Percentiles rank a stretch among this genome's conserved stretches.
These are phyloP conservation scores for Aptenodytes patagonicus DNA, from an alignment of 2,113 vertebrate genomes.

Conservation along the genomic window DNA sequence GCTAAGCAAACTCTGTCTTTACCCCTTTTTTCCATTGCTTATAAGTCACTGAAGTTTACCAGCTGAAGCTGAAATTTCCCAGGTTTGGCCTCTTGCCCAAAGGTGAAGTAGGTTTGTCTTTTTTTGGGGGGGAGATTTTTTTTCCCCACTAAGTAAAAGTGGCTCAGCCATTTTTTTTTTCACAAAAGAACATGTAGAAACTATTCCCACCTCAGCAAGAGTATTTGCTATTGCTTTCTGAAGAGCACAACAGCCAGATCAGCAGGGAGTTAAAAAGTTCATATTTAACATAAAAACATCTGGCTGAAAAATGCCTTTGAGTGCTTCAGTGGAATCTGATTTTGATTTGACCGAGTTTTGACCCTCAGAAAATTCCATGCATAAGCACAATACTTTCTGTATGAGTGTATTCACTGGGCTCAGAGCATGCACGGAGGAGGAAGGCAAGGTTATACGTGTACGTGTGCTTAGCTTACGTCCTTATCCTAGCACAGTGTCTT, in stretches of 20 bases:
- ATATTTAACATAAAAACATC: conserved; percentile 21
- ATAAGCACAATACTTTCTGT: background rate
- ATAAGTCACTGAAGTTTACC: background rate
- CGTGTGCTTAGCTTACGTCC: background rate
- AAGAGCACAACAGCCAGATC: background rate
- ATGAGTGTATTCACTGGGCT: background rate
- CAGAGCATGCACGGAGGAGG: background rate
- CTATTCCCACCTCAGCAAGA: background rate
- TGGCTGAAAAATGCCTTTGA: conserved; percentile 38
- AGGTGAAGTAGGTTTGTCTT: background rate
- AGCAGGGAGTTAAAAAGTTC: conserved; percentile 24
- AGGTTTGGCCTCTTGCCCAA: background rate
- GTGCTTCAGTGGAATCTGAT: conserved; percentile 16
- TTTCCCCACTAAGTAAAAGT: background rate
- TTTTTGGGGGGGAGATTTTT: background rate
- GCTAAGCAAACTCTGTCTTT: background rate
- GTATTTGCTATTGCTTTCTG: background rate
- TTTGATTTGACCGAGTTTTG: conserved; percentile 39
- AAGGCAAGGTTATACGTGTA: background rate
- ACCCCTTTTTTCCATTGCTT: background rate
- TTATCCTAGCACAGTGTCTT: background rate
- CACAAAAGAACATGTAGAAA: background rate
- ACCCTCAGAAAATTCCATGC: background rate
- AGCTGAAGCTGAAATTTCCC: background rate
- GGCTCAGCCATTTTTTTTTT: background rate